phyloP scores from a whole-genome alignment of 2,113 vertebrate species.

The Acrocephalus kingi region DNA sequence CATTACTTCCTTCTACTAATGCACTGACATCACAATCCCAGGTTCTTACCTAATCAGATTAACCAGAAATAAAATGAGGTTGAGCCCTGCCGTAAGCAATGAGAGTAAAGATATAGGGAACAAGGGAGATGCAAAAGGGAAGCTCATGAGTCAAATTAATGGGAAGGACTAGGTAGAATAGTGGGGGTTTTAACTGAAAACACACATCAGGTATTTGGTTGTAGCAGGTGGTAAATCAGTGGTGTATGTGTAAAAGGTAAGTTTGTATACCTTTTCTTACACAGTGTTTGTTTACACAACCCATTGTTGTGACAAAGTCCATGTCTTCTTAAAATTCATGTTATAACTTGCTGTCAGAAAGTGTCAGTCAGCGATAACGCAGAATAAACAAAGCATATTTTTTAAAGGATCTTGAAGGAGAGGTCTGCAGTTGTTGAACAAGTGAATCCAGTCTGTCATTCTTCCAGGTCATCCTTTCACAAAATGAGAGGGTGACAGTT shows the following conservation, averaged over 20 bases:
- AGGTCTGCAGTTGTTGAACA: not conserved
- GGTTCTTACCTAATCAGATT: slow-evolving; percentile 32
- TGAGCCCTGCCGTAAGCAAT: not conserved
- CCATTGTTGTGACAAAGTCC: not conserved
- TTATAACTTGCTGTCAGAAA: not conserved
- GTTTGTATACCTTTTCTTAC: not conserved
- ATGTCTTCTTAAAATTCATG: not conserved
- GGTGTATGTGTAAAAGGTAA: not conserved
- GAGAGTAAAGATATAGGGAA: not conserved
- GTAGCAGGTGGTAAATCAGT: not conserved
- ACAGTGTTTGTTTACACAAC: not conserved
- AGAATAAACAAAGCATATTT: not conserved
- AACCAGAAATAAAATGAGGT: slow-evolving; percentile 29
- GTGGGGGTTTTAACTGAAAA: not conserved
- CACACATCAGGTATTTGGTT: not conserved
- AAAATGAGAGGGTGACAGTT: not conserved
- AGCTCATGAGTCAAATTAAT: not conserved
- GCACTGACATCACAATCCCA: slow-evolving; percentile 37
- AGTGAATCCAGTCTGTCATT: not conserved
- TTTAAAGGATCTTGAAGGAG: not conserved
- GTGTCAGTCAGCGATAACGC: not conserved
- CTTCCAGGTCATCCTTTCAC: not conserved
- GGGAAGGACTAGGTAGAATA: not conserved
- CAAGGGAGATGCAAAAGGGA: not conserved
- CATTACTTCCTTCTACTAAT: not conserved